Base-by-base conservation (phyloP, 2,888 invertebrate genomes). In the Pollenia angustigena region DNA sequence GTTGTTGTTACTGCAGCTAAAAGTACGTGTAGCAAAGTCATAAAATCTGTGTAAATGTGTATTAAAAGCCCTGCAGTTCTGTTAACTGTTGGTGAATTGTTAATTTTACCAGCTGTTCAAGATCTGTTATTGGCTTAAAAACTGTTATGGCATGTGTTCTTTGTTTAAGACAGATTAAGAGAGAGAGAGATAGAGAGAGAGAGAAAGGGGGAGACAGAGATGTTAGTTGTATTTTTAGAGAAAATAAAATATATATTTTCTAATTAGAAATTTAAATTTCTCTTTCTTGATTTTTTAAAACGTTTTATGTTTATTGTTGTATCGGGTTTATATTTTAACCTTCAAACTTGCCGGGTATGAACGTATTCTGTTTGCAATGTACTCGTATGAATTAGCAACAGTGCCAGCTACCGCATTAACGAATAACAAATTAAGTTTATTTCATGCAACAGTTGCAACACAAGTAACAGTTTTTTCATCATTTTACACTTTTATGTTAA, bases 341-440 rank as follows among this genome's bases (percentile, higher is more conserved):
- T 16, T 56, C 32, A 44, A 42, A 40, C 16, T 62, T 68, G 16
- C 46, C 12, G 78, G 78, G 78, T 12, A 40, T 32, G 32, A 46
- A 6, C 18, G 40, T 54, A 23, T 40, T 56, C 9, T 40, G 23
- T 12, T 12, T 50, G 75, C 48, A 76, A 54, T n/a, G 68, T 18
- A 46, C 54, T 68, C 58, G 40, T 71, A 71, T 71, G 62, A 62
- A 71, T 71, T 64, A 71, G 48, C 72, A 54, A 72, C 54, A 16
- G 64, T 56, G 64, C 14, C 64, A 46, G 54, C 18, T 46, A 72
- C 40, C 64, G 14, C 79, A 79, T 84, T 68, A 66, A 72, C 79
- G 72, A 79, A 74, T 84, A 64, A 84, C 72, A 84, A 87, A 87
- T 87, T 87, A 87, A 84, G 72, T 84, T 87, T 87, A 81, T 87